Base-by-base conservation (phyloP, 2,888 invertebrate genomes). In the Drosophila neutralis region DNA sequence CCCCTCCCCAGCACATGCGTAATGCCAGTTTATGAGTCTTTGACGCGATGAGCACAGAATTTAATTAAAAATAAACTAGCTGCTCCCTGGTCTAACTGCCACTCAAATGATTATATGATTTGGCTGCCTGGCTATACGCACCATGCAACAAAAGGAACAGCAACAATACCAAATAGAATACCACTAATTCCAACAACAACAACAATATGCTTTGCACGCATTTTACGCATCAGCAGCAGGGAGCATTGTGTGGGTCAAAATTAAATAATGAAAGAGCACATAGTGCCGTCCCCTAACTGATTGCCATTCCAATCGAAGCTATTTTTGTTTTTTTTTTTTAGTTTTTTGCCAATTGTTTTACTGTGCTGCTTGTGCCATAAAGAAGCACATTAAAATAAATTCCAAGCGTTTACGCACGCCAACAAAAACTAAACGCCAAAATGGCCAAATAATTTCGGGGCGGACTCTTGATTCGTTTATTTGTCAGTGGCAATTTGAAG, bases 61-160 rank as follows among this genome's bases (percentile, higher is more conserved):
- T 86, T 86, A 86, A 86, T 86, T 86, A 86, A 86, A 86, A 88
- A 85, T 83, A 82, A 83, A 86, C 65, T 73, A 78, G 40, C 70
- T 62, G 38, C 60, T 48, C n/a, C n/a, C 29, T 40, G 1, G 33
- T 27, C 38, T 69, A 35, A 53, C 33, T 52, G 45, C 68, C 36
- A 38, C 52, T 58, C 65, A 60, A 65, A 69, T 79, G 81, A 85
- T 87, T 83, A 78, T 77, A 64, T 56, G 79, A 83, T 75, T 61
- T 59, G 68, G 21, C 48, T 57, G 38, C 54, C 48, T 64, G 54
- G 49, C 52, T 2, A n/a, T 59, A 51, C 56, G 54, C 51, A 45
- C 31, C 40, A 18, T 21, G 29, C 62, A 29, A 7, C 29, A 29
- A 29, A 29, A 29, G 29, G 59, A 29, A 29, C 29, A 52, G 11